phyloP scores from a whole-genome alignment of 1,140 invertebrate species.

The Eciton burchellii region DNA sequence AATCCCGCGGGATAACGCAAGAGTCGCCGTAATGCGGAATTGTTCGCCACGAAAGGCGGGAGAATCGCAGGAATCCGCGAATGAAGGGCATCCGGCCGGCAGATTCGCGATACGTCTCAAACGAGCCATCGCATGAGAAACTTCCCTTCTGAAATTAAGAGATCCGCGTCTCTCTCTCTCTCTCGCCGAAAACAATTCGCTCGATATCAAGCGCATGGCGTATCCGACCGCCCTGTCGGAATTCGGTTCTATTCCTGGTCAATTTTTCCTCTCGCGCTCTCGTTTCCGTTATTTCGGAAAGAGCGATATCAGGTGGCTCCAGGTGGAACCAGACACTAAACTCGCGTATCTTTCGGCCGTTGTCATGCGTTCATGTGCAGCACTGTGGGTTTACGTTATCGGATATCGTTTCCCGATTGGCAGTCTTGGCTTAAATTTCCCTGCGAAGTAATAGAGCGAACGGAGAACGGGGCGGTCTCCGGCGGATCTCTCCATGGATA shows the following conservation, averaged over 20 bases:
- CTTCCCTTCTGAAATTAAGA: too few relatives aligned
- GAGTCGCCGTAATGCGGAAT: background rate
- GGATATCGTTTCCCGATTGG: constrained; percentile 81
- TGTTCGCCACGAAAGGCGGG: too few relatives aligned
- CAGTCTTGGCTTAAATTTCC: constrained; percentile 71
- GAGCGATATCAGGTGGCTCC: constrained; percentile 1
- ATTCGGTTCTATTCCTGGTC: background rate
- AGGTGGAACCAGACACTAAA: constrained; percentile 50
- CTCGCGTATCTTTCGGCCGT: constrained; percentile 63
- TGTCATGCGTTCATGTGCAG: constrained; percentile 56
- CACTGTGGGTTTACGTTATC: constrained; percentile 78
- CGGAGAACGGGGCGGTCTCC: constrained; percentile 54
- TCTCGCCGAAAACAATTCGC: background rate
- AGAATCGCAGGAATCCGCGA: too few relatives aligned
- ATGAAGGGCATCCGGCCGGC: too few relatives aligned
- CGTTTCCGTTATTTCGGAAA: background rate
- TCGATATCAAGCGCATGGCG: background rate
- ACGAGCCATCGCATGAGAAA: too few relatives aligned
- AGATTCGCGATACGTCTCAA: too few relatives aligned
- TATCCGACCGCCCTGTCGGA: background rate
- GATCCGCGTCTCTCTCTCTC: too few relatives aligned
- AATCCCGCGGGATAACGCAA: background rate
- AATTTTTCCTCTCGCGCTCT: constrained; percentile 8
- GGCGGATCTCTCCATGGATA: constrained; percentile 35
- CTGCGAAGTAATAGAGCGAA: constrained; percentile 75